phyloP scores from a whole-genome alignment of 2,888 invertebrate genomes.

The Heteromurus nitidus region DNA sequence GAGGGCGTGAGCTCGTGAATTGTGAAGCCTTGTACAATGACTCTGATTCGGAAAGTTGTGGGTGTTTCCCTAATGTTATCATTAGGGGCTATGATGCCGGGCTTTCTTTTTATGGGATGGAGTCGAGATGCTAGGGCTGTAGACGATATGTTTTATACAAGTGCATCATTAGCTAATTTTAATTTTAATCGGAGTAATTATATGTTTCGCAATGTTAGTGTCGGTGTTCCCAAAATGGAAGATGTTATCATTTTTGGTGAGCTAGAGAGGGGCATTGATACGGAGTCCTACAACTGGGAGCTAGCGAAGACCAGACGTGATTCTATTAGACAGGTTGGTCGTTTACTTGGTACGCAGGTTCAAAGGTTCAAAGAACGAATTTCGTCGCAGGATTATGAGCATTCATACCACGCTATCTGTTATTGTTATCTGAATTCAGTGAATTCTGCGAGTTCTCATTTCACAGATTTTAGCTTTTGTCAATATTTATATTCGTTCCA shows the following conservation, averaged over 20 bases:
- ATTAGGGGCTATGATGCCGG: slow-evolving; percentile 68
- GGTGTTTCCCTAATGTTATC: slow-evolving; percentile 62
- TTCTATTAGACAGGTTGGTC: slow-evolving; percentile 66
- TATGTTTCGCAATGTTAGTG: slow-evolving; percentile 51
- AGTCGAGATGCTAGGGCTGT: slow-evolving; percentile 61
- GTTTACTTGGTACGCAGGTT: no score
- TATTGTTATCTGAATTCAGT: no score
- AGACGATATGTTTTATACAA: slow-evolving; percentile 49
- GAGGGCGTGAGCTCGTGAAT: neutral
- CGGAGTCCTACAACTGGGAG: slow-evolving; percentile 45
- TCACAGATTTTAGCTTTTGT: no score
- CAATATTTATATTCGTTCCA: no score
- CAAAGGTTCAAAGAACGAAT: no score
- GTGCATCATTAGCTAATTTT: slow-evolving; percentile 50
- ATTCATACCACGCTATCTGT: no score
- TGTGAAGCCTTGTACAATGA: slow-evolving; percentile 11
- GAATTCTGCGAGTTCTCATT: no score
- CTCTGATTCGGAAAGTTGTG: slow-evolving; percentile 42
- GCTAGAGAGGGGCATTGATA: slow-evolving; percentile 58
- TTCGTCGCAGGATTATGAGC: no score
- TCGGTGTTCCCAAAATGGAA: slow-evolving; percentile 33
- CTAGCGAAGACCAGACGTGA: slow-evolving; percentile 60
- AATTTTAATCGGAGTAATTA: slow-evolving; percentile 51
- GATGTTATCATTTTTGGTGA: slow-evolving; percentile 68
- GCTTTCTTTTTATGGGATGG: slow-evolving; percentile 69